Percentiles rank a stretch among this genome's conserved stretches.
Evolutionary conservation across 1,140 invertebrate species (phyloP).

Genomic region (Lepidurus packardi): DNA sequence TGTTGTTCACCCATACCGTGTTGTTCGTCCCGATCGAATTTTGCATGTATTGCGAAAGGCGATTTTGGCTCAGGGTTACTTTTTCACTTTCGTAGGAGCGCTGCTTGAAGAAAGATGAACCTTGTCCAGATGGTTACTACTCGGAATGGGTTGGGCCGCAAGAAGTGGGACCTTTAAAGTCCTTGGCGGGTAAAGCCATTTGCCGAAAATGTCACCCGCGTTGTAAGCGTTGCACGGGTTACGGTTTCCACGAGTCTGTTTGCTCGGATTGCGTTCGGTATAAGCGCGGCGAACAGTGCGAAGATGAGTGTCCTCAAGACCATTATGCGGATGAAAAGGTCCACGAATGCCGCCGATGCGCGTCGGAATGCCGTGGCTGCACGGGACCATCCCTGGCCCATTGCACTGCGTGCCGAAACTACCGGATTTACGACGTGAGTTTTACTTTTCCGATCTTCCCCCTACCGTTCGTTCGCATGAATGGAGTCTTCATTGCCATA

Average conservation of each 20-base stretch:
- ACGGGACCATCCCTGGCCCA: conserved; percentile 67
- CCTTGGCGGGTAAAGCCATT: conserved; percentile 68
- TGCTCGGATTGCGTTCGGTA: conserved; percentile 80
- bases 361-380: conserved; percentile 76
- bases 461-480: conserved; percentile 27
- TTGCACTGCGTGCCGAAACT: conserved; percentile 77
- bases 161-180: conserved; percentile 61
- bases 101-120: conserved; percentile 71
- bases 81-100: conserved; percentile 43
- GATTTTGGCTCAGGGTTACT: background rate
- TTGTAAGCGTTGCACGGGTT: conserved; percentile 81
- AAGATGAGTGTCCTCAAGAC: conserved; percentile 78
- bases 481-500: conserved; percentile 24
- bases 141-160: conserved; percentile 74
- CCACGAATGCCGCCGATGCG: conserved; percentile 67
- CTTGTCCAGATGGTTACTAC: conserved; percentile 77
- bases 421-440: conserved; percentile 65
- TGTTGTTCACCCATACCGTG: background rate
- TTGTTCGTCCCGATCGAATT: background rate
- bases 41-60: background rate
- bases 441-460: conserved; percentile 6
- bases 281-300: conserved; percentile 80
- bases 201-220: conserved; percentile 84
- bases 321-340: conserved; percentile 66
- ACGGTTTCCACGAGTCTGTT: conserved; percentile 69